Evolutionary conservation across 1,140 invertebrate genomes (phyloP).

Genomic region (Pseudomyrmex flavicornis): DNA sequence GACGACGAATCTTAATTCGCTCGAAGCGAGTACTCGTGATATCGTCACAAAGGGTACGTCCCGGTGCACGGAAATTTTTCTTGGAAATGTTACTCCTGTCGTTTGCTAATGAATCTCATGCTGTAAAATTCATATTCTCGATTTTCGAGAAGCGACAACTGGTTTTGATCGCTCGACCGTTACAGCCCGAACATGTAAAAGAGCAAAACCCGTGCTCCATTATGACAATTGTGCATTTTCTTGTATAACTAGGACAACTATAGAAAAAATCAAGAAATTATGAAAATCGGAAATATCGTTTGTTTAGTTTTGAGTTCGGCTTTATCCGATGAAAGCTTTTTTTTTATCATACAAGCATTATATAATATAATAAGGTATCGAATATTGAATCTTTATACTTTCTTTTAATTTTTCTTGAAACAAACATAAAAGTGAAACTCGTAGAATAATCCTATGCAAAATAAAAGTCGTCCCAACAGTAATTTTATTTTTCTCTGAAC

Average conservation of each 20-base stretch:
- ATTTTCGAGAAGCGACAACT: constrained; percentile 31
- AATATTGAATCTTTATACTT: too few relatives aligned
- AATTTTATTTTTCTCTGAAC: constrained; percentile 61
- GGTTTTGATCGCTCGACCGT: constrained; percentile 12
- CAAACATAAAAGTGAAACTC: background rate
- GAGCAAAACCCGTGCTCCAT: background rate
- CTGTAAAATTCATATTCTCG: background rate
- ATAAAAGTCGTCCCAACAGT: background rate
- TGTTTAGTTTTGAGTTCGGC: background rate
- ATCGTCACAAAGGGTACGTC: background rate
- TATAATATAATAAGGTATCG: background rate
- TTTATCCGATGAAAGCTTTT: background rate
- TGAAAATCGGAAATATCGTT: background rate
- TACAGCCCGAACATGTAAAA: background rate
- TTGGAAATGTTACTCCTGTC: constrained; percentile 5
- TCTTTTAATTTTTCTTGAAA: background rate
- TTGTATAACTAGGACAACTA: too few relatives aligned
- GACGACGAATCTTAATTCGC: background rate
- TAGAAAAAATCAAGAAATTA: background rate
- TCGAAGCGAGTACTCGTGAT: background rate
- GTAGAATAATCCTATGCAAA: background rate
- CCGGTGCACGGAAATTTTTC: constrained; percentile 3
- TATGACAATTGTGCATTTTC: background rate
- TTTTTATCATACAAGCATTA: background rate
- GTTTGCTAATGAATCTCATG: constrained; percentile 16